Evolutionary conservation across 2,797 vertebrate species (phyloP), one percentile per base, ranked within the genome.

Genomic region (Enteromius unitaeniatus): DNA sequence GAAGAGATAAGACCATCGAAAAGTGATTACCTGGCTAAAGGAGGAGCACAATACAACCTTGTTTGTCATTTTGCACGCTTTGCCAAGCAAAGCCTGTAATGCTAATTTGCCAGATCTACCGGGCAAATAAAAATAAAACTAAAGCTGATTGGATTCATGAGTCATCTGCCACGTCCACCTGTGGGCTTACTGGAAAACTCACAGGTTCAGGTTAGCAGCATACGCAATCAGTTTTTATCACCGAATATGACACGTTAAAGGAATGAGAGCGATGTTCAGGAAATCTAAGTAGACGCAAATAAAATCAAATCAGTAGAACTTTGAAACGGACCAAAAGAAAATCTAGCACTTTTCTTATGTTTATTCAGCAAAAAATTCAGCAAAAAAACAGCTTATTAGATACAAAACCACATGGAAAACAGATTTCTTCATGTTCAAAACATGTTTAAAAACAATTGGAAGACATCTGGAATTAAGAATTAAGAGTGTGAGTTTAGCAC

Each of bases 1-100:
- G 89, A 90, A 79, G 88, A 91, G 87, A 88, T 88, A 90, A 92
- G 91, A 92, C 90, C 89, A 90, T 85, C 85, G 87, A 89, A 88
- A 91, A 95, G 95, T 96, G 96, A 97, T 97, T 97, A 96, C 93
- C 93, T 93, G 93, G 87, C 95, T 95, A 95, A 95, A 95, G 94
- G 94, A 94, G 55, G 94, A 93, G 89, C 90, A 84, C 88, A 91
- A 92, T 91, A 91, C 93, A 93, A 91, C 92, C 92, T 90, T 93
- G 94, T 95, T 93, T 91, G 93, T 96, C 93, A 94, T 93, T 96
- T 94, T 93, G 93, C 89, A 92, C 91, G 88, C 93, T 95, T 85
- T 92, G 93, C 91, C 92, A 83, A 91, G 89, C 88, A 94, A 93
- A 94, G 92, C 93, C 90, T 91, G 89, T 93, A 92, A 93, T 87